phyloP scores from a whole-genome alignment of 2,888 invertebrate genomes.

The Drosophila vallismaia region DNA sequence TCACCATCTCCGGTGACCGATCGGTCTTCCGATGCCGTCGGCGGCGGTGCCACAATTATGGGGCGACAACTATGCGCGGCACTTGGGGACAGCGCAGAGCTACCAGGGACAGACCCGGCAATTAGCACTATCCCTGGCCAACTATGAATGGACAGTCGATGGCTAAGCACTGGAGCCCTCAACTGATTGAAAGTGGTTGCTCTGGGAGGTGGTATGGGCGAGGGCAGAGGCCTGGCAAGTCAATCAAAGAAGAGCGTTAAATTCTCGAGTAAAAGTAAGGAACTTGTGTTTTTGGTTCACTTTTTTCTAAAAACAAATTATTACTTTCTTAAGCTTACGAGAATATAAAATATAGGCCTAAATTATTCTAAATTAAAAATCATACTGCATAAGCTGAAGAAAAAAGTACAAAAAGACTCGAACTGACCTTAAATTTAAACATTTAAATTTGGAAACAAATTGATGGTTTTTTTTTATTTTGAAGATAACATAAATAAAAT shows the following conservation, averaged over 20 bases:
- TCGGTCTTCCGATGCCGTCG: constrained; percentile 15
- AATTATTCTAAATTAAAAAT: too few relatives aligned
- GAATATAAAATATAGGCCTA: too few relatives aligned
- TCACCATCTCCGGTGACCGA: constrained; percentile 2
- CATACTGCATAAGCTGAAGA: too few relatives aligned
- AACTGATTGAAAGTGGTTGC: constrained; percentile 36
- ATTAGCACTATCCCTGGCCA: constrained; percentile 60
- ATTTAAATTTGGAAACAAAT: too few relatives aligned
- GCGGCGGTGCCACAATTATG: constrained; percentile 65
- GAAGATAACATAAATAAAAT: too few relatives aligned
- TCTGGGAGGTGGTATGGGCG: constrained; percentile 3
- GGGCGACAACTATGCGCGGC: constrained; percentile 78
- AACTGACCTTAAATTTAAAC: too few relatives aligned
- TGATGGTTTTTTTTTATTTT: too few relatives aligned
- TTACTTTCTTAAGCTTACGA: background rate
- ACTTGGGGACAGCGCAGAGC: constrained; percentile 56
- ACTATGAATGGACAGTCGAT: constrained; percentile 65
- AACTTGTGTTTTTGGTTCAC: background rate
- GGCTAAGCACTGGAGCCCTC: constrained; percentile 11
- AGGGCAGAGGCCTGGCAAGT: constrained; percentile 19
- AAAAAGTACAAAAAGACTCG: too few relatives aligned
- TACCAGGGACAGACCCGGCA: constrained; percentile 48
- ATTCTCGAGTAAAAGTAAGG: constrained; percentile 19
- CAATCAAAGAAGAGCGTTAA: constrained; percentile 22
- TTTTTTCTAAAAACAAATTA: background rate